Percentiles rank a stretch among this genome's conserved stretches.
Conservation (phyloP, 2,888 invertebrate genomes). For the Sinotaia quadrata region DNA sequence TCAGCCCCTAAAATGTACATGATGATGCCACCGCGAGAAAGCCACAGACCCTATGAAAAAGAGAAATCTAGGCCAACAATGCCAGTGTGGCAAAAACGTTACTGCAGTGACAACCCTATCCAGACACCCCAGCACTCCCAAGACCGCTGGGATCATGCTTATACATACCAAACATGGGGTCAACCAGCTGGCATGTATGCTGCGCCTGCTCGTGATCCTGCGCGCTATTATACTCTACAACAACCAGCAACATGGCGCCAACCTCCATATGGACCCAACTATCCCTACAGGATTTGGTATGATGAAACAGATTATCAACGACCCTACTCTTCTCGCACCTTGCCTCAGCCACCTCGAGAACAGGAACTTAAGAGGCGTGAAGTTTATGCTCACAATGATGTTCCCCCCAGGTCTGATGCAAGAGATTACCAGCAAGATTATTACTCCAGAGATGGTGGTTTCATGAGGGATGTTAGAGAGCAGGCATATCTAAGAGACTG, state of each 20-base stretch:
- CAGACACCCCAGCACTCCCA: background rate
- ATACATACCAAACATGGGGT: constrained; percentile 5
- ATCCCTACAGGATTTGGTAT: constrained; percentile 13
- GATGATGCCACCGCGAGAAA: background rate
- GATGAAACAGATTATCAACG: background rate
- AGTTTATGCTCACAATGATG: too few relatives aligned
- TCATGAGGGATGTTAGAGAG: too few relatives aligned
- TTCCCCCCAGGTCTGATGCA: too few relatives aligned
- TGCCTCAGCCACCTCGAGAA: background rate
- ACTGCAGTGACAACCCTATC: too few relatives aligned
- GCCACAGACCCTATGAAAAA: background rate
- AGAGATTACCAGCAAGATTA: too few relatives aligned
- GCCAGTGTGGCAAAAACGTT: background rate
- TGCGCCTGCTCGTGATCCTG: background rate
- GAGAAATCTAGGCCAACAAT: background rate
- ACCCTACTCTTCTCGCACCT: background rate
- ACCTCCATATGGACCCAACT: constrained; percentile 20
- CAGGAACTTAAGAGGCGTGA: too few relatives aligned
- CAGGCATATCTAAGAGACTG: too few relatives aligned
- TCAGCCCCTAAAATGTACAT: constrained; percentile 7
- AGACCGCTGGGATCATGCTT: constrained; percentile 9
- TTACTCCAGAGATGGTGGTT: too few relatives aligned
- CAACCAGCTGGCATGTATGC: background rate
- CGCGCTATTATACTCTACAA: constrained; percentile 8
- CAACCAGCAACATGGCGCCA: background rate